Percentiles rank a stretch among this genome's conserved stretches.
phyloP scores from a whole-genome alignment of 2,888 invertebrate genomes.

The Noctua pronuba region DNA sequence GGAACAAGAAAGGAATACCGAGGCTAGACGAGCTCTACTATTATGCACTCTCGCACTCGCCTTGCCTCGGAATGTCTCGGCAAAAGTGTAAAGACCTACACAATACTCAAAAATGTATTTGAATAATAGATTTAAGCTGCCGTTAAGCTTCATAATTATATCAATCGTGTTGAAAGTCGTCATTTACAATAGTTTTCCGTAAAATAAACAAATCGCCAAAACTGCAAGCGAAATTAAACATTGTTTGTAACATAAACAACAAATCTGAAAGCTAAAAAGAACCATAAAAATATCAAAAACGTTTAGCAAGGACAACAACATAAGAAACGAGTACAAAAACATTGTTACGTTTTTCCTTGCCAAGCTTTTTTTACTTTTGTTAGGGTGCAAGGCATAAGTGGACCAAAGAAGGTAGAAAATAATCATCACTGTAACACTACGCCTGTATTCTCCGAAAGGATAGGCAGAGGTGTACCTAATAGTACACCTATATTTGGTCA shows the following conservation, averaged over 20 bases:
- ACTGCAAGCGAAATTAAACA: slow-evolving; percentile 5
- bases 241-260: slow-evolving; percentile 41
- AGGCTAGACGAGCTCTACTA: background rate
- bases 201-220: background rate
- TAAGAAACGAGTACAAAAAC: slow-evolving; percentile 73
- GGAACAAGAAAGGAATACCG: background rate
- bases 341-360: slow-evolving; percentile 78
- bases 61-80: background rate
- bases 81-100: background rate
- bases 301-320: slow-evolving; percentile 65
- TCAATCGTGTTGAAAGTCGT: background rate
- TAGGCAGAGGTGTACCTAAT: no score
- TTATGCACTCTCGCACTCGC: background rate
- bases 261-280: slow-evolving; percentile 50
- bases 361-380: slow-evolving; percentile 66
- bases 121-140: background rate
- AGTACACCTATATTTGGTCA: no score
- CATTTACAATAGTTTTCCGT: background rate
- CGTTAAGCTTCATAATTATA: background rate
- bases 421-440: background rate
- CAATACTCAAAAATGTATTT: background rate
- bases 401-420: background rate
- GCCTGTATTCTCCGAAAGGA: no score
- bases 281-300: slow-evolving; percentile 63
- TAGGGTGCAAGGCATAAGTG: slow-evolving; percentile 50